Conservation (phyloP, 2,113 vertebrate species). For the Empidonax traillii region DNA sequence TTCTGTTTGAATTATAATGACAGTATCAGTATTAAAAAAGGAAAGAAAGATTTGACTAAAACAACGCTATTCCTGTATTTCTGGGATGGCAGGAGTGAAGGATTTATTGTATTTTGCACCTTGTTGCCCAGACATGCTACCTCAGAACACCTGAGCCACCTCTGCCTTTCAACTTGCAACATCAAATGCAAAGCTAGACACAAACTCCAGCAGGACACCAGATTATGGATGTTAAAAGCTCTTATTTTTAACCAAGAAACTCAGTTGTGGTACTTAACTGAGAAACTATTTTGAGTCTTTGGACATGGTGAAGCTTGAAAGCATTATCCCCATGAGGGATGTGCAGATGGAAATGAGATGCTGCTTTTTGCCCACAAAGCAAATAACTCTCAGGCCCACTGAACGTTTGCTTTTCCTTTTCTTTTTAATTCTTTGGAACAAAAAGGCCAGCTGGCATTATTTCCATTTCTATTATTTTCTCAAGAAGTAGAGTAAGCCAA, state of each 20-base stretch:
- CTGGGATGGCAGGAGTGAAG: background rate
- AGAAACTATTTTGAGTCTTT: conserved; percentile 16
- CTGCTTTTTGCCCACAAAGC: background rate
- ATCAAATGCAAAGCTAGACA: background rate
- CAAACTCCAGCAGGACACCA: background rate
- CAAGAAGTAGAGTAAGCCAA: background rate
- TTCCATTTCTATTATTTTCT: conserved; percentile 6
- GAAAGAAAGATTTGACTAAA: background rate
- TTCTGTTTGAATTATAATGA: background rate
- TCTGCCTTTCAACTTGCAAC: background rate
- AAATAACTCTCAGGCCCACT: background rate
- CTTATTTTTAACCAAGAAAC: background rate
- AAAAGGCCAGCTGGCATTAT: conserved; percentile 7
- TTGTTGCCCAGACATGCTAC: background rate
- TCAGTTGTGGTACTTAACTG: background rate
- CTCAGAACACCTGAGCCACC: background rate
- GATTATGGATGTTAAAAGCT: background rate
- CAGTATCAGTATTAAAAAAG: background rate
- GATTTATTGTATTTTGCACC: background rate
- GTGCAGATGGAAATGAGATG: background rate
- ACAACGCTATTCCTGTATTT: background rate
- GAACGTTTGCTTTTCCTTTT: background rate
- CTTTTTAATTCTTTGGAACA: background rate
- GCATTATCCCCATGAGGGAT: background rate
- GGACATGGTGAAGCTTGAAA: background rate